These are phyloP conservation scores for Drosophila paracracens DNA, from an alignment of 2,888 invertebrate genomes.

Conservation along the genomic window DNA sequence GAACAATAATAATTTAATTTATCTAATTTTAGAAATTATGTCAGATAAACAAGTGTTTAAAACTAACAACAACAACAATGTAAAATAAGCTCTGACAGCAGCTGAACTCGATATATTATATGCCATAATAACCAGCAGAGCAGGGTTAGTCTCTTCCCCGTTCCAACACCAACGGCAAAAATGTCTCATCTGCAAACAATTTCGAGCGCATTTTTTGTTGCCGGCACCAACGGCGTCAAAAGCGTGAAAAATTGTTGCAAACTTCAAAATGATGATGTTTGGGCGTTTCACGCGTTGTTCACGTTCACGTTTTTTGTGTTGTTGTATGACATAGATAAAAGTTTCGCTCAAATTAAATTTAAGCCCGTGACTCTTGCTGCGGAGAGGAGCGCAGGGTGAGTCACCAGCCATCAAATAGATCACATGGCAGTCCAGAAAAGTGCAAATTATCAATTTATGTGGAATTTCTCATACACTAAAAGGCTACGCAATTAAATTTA, in stretches of 20 bases:
- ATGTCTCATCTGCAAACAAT: slow-evolving; percentile 58
- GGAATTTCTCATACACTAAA: slow-evolving; percentile 5
- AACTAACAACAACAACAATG: slow-evolving; percentile 28
- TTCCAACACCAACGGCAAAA: slow-evolving; percentile 1
- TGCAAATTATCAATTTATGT: slow-evolving; percentile 1
- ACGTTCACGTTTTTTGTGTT: slow-evolving; percentile 37
- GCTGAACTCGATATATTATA: slow-evolving; percentile 48
- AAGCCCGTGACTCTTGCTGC: slow-evolving; percentile 35
- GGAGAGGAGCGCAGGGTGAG: neutral
- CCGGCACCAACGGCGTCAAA: slow-evolving; percentile 38
- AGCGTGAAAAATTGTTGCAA: slow-evolving; percentile 77
- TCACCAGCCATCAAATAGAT: slow-evolving; percentile 1
- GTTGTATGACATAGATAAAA: slow-evolving; percentile 72
- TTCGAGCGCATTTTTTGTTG: slow-evolving; percentile 55
- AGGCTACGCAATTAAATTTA: slow-evolving; percentile 1
- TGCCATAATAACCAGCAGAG: slow-evolving; percentile 37
- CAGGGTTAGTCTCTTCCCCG: neutral
- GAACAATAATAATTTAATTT: slow-evolving; percentile 62
- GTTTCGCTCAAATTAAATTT: slow-evolving; percentile 58
- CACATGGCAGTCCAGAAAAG: neutral
- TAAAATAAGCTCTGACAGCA: slow-evolving; percentile 38
- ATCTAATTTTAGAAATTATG: slow-evolving; percentile 57
- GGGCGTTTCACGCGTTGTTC: slow-evolving; percentile 16
- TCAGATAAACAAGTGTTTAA: slow-evolving; percentile 33
- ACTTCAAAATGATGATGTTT: slow-evolving; percentile 61